Evolutionary conservation across 2,888 invertebrate genomes (phyloP), one percentile per base, ranked within the genome.

Genomic region (Neocrepidodera transversa): DNA sequence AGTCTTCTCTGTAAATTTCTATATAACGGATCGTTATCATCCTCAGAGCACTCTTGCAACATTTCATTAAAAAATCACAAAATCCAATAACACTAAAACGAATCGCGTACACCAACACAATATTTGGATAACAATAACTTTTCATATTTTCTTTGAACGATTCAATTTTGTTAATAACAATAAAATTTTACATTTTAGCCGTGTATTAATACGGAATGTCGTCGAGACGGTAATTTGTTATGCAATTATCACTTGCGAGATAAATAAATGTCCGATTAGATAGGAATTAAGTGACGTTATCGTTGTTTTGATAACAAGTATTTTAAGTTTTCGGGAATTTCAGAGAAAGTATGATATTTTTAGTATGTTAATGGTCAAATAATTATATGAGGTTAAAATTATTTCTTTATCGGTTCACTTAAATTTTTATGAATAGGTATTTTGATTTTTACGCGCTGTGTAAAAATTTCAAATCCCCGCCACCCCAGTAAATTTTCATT

Each of bases 1-100:
- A 64, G 35, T 32, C 50, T 58, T 13, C 53, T 50, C 28, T 48
- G 52, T n/a, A 59, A 23, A 28, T 55, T 36, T 32, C 30, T 17
- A 30, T 58, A 64, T 13, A 63, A 38, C 1, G 66, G 66, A 63
- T 67, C 63, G 47, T 62, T 54, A 10, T 65, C 56, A 20, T 65
- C 57, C 28, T 56, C 38, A 26, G 30, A 36, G 14, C 61, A 54
- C 53, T 65, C 65, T 45, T 52, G 32, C 40, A 65, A 58, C 65
- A 65, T 65, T 42, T 43, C 48, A n/a, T 18, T 10, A 8, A 35
- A 26, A 3, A 18, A 5, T 2, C 28, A 3, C 17, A 30, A 30
- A 47, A 11, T 32, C 11, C 11, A 1, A 32, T 4, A 32, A 32
- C n/a, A n/a, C n/a, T 32, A 32, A 32, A 32, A 32, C 10, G 6